Percentiles rank a stretch among this genome's conserved stretches.
Evolutionary conservation across 1,140 invertebrate genomes (phyloP).

Genomic region (Dreissena polymorpha): DNA sequence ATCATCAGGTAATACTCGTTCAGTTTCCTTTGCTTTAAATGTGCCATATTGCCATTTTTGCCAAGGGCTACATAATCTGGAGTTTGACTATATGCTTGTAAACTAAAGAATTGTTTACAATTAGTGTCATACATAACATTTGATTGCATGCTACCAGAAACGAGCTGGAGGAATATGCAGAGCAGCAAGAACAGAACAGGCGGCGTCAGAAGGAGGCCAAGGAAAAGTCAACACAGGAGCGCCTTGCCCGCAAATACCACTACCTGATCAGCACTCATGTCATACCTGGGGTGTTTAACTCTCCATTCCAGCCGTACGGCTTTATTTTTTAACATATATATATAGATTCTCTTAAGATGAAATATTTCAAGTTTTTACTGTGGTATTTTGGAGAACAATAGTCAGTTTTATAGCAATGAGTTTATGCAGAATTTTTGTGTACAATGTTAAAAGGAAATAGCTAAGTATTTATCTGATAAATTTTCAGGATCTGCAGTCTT

Average conservation of each 20-base stretch:
- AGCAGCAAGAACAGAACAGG: constrained; percentile 72
- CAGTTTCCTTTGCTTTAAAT: not conserved
- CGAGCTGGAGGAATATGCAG: constrained; percentile 76
- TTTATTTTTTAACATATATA: not conserved
- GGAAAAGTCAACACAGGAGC: constrained; percentile 66
- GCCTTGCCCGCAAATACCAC: constrained; percentile 76
- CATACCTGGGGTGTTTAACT: constrained; percentile 79
- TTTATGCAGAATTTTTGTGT: no score
- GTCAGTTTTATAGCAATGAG: no score
- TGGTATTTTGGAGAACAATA: no score
- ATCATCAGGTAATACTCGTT: constrained; percentile 72
- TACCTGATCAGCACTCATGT: constrained; percentile 78
- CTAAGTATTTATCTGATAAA: no score
- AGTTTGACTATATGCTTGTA: not conserved
- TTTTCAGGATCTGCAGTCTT: no score
- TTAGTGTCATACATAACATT: no score
- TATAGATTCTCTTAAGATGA: no score
- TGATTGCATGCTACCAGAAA: constrained; percentile 55
- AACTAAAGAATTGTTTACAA: not conserved
- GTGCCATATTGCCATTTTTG: not conserved
- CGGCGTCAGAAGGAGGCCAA: constrained; percentile 64
- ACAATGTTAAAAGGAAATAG: no score
- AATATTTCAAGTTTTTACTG: no score
- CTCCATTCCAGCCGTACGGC: constrained; percentile 77
- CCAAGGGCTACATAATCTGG: not conserved